Conservation (phyloP, 2,797 vertebrate species). For the Pelodytes ibericus region DNA sequence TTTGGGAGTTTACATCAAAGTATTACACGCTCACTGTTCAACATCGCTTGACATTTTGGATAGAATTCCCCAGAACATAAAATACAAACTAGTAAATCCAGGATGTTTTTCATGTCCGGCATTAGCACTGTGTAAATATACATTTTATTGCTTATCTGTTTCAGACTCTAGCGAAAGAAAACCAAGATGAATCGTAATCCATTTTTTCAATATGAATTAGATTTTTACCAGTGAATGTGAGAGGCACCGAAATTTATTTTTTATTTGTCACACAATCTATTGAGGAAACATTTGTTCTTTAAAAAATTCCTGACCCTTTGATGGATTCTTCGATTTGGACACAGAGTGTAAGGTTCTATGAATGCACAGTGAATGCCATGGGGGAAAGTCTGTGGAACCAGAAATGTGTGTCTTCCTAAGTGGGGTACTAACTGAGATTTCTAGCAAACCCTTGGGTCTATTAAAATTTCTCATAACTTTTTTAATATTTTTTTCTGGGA, state of each 20-base stretch:
- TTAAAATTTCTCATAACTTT: not conserved
- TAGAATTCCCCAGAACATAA: no score
- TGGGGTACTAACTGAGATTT: not conserved
- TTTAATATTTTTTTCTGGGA: conserved; percentile 1
- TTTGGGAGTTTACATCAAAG: no score
- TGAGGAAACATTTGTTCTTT: not conserved
- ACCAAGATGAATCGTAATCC: conserved; percentile 63
- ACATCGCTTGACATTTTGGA: no score
- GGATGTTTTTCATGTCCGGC: not conserved
- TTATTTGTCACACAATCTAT: not conserved
- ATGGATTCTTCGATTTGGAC: not conserved
- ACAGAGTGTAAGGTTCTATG: not conserved
- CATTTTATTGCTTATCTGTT: conserved; percentile 17
- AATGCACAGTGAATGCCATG: no score
- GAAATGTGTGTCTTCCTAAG: not conserved
- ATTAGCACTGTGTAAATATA: not conserved
- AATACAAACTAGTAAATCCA: not conserved
- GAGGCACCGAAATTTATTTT: not conserved
- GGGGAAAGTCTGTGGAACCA: not conserved
- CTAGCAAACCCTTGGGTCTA: not conserved
- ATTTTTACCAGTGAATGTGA: conserved; percentile 29
- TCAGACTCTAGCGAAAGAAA: conserved; percentile 66
- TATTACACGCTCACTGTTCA: no score
- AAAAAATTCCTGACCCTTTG: not conserved
- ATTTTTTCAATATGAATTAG: not conserved